phyloP scores from a whole-genome alignment of 2,888 invertebrate genomes.

The Diloba caeruleocephala region DNA sequence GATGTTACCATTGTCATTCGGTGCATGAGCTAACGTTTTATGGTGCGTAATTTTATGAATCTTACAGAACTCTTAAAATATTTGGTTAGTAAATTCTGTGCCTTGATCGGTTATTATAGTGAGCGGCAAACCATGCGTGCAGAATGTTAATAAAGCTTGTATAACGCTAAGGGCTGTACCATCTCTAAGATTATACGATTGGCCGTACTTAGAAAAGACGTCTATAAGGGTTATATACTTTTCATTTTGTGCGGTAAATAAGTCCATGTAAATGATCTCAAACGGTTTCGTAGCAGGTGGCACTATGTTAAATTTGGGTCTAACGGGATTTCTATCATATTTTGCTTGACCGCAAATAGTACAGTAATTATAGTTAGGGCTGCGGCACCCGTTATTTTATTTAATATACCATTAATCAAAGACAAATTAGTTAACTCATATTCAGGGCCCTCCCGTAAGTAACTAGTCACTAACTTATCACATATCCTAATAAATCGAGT shows the following conservation, averaged over 20 bases:
- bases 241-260: not conserved
- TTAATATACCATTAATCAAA: slow-evolving; percentile 2
- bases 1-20: slow-evolving; percentile 40
- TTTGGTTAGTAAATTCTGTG: not conserved
- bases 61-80: not conserved
- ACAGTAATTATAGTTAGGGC: slow-evolving; percentile 1
- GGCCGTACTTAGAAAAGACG: not conserved
- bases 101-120: not conserved
- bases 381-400: slow-evolving; percentile 1
- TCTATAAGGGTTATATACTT: not conserved
- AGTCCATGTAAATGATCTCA: not conserved
- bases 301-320: too few species aligned
- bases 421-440: slow-evolving; percentile 2
- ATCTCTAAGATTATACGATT: not conserved
- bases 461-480: not conserved
- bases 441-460: not conserved
- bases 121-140: not conserved
- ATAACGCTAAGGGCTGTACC: not conserved
- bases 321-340: too few species aligned
- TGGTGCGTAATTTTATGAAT: slow-evolving; percentile 39
- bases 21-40: slow-evolving; percentile 25
- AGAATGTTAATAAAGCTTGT: not conserved
- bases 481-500: slow-evolving; percentile 5
- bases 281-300: not conserved
- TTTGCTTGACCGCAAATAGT: too few species aligned